Evolutionary conservation across 2,113 vertebrate species (phyloP).

Genomic region (Heterotilapia buettikoferi): DNA sequence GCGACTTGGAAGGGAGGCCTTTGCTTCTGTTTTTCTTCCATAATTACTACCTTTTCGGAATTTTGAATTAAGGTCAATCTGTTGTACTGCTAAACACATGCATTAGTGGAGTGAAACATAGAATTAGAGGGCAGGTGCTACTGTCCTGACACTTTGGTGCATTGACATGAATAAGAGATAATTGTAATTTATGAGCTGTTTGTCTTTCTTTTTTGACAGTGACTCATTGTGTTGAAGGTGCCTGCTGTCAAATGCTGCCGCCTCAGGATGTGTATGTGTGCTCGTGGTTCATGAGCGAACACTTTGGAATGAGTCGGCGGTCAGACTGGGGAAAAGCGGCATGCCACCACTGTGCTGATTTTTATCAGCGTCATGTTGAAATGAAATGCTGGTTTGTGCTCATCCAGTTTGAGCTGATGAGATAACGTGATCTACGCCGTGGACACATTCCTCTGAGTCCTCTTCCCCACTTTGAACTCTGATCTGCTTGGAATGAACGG

Average conservation of each 20-base stretch:
- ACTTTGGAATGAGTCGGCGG: background rate
- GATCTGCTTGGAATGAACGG: background rate
- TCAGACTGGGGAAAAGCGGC: background rate
- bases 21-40: background rate
- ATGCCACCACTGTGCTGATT: constrained; percentile 18
- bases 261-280: background rate
- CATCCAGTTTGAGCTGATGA: constrained; percentile 16
- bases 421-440: constrained; percentile 3
- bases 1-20: background rate
- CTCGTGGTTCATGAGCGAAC: background rate
- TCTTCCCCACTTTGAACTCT: background rate
- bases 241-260: background rate
- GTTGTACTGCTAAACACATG: constrained; percentile 21
- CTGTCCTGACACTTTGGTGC: constrained; percentile 36
- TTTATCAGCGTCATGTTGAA: constrained; percentile 39
- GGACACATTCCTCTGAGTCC: background rate
- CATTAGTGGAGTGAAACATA: constrained; percentile 5
- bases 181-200: constrained; percentile 41
- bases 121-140: constrained; percentile 8
- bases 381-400: background rate
- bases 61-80: constrained; percentile 11
- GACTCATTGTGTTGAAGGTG: constrained; percentile 28
- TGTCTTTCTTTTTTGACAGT: constrained; percentile 5
- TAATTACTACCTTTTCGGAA: constrained; percentile 35
- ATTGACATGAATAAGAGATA: constrained; percentile 20